Conservation (phyloP, 2,797 vertebrate genomes). For the Gobio occitaniae region DNA sequence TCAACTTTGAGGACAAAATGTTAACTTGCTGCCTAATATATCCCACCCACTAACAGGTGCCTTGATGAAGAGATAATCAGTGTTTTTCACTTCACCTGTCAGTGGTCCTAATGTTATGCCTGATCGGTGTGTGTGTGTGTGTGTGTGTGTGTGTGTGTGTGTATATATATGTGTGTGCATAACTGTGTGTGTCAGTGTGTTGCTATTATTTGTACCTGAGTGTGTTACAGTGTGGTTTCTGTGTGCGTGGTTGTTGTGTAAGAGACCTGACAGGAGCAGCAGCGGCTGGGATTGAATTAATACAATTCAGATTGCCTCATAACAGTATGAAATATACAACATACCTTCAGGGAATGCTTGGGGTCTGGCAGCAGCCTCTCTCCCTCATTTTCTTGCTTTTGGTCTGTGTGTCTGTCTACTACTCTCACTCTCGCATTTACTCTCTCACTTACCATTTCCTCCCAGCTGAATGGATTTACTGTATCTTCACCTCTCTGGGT, state of each 20-base stretch:
- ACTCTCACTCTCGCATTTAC: slow-evolving; percentile 31
- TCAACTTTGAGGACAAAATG: no score
- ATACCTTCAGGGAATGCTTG: slow-evolving; percentile 61
- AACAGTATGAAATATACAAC: slow-evolving; percentile 69
- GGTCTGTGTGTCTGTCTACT: slow-evolving; percentile 37
- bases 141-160: neutral
- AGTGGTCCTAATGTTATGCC: no score
- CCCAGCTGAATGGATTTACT: slow-evolving; percentile 75
- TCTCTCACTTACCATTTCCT: slow-evolving; percentile 38
- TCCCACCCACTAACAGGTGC: no score
- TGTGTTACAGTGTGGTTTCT: neutral
- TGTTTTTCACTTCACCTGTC: no score
- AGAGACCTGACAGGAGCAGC: slow-evolving; percentile 47
- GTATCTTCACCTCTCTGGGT: slow-evolving; percentile 72
- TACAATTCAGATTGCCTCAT: slow-evolving; percentile 71
- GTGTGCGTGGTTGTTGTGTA: slow-evolving; percentile 20
- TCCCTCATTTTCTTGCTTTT: slow-evolving; percentile 42
- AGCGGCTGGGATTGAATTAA: slow-evolving; percentile 72
- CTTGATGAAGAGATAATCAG: no score
- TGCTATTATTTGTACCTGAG: slow-evolving; percentile 5
- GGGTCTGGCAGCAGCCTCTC: slow-evolving; percentile 56
- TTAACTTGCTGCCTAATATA: no score
- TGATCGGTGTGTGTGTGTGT: no score
- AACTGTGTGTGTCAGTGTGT: neutral
- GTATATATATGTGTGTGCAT: neutral